Conservation (phyloP, 2,888 invertebrate genomes). For the Neoitamus cyanurus region DNA sequence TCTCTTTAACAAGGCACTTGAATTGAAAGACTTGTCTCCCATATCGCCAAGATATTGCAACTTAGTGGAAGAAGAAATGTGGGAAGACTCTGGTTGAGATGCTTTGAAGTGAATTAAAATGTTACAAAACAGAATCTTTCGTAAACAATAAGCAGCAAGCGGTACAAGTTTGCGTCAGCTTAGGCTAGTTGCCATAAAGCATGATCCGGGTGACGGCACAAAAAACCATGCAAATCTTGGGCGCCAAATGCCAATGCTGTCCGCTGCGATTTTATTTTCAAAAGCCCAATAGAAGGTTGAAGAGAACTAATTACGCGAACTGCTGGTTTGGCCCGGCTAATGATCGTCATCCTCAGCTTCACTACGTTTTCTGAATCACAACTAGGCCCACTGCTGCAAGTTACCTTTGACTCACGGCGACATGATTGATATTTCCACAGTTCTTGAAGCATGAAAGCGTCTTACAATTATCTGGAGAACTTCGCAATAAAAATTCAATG, state of each 20-base stretch:
- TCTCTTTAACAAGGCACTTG: background rate
- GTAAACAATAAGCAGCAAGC: background rate
- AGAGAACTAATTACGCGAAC: background rate
- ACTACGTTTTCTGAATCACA: background rate
- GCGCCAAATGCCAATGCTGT: background rate
- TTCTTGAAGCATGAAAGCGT: background rate
- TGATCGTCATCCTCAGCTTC: background rate
- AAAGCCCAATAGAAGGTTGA: background rate
- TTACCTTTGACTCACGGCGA: background rate
- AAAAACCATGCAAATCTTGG: background rate
- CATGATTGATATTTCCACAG: background rate
- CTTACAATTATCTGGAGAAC: background rate
- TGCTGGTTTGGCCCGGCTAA: background rate
- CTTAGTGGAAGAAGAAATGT: background rate
- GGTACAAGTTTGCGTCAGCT: background rate
- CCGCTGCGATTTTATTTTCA: background rate
- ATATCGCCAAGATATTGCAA: background rate
- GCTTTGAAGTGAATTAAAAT: background rate
- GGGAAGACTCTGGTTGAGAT: background rate
- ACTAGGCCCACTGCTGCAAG: background rate
- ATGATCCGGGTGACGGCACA: background rate
- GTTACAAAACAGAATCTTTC: background rate
- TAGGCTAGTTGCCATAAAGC: background rate
- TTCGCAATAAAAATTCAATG: background rate
- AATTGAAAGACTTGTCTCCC: background rate